Base-by-base conservation (phyloP, 2,113 vertebrate genomes). In the Heloderma charlesbogerti region DNA sequence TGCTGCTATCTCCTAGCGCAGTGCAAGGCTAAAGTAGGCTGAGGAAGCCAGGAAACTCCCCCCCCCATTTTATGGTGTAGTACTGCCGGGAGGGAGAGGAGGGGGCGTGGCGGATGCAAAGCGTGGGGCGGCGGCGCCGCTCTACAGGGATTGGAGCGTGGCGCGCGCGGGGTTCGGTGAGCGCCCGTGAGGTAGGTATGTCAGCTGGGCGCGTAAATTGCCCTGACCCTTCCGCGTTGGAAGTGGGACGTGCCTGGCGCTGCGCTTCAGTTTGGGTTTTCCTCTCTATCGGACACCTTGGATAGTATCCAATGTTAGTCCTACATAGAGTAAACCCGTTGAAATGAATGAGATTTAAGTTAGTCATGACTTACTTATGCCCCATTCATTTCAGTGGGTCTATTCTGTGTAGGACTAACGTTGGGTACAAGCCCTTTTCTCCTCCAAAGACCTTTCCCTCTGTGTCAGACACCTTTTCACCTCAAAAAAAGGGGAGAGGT, bases 121-220 rank as follows among this genome's bases (percentile, higher is more conserved):
- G 22, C 10, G 8, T 71, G 77, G 3, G 25, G 75, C 18, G 51
- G 67, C 51, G 25, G 63, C 48, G 12, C 18, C 6, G 2, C 13
- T 2, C n/a, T 25, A 16, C 2, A 13, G 1, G 25, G 9, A 8
- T 3, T 1, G 22, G 7, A 1, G 16, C 9, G 37, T 10, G 18
- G 37, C 6, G 86, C 0, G 57, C 69, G 20, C 0, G 0, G 25
- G 71, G 6, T 0, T 1, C 1, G 7, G 0, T 2, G 27, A 7
- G 13, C 9, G 25, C 16, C 29, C 31, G 3, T 22, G 2, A 40
- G 86, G 69, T 29, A 4, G 34, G 69, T 74, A 25, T 0, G 75
- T 20, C 1, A 66, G 84, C 0, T 22, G 20, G 0, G 16, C 22
- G 80, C 18, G 16, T 29, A 37, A 7, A 4, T 25, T 37, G 45